Evolutionary conservation across 1,140 invertebrate genomes (phyloP), one percentile per base, ranked within the genome.

Genomic region (Eurosta solidaginis): DNA sequence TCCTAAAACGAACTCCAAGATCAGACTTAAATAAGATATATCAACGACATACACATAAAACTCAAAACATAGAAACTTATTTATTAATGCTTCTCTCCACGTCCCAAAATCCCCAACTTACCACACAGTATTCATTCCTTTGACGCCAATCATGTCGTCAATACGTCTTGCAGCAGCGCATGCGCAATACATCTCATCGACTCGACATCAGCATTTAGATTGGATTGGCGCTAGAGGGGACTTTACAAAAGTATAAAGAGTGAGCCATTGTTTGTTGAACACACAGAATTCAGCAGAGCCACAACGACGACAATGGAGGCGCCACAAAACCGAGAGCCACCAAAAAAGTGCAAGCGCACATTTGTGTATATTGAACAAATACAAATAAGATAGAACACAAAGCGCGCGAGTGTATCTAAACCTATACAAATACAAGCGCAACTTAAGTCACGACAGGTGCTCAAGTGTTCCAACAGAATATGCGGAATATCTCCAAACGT

Each of bases 81-180:
- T n/a, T n/a, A n/a, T n/a, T n/a, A n/a, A n/a, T n/a, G n/a, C n/a
- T n/a, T n/a, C n/a, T n/a, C n/a, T n/a, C n/a, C n/a, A n/a, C n/a
- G n/a, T n/a, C n/a, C n/a, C n/a, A 49, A 49, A 49, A 49, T 49
- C 9, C n/a, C 12, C 5, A 44, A 44, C 5, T 6, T 3, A 59
- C 29, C 33, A 29, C 20, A 68, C 33, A 14, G 59, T 68, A 10
- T 20, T 10, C 14, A 68, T 3, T 33, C 59, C 59, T 42, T 40
- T 40, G 59, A 68, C 59, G 59, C 59, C 59, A 68, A 9, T 29
- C 33, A 40, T 68, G 59, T 68, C 59, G 59, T 68, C 59, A 68
- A 68, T 68, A 68, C 59, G 59, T 68, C 59, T 68, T 68, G 59
- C 33, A 68, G 59, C 59, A 42, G 59, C 59, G 59, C 59, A 68